phyloP scores from a whole-genome alignment of 2,797 vertebrate species.

The Myioborus miniatus region DNA sequence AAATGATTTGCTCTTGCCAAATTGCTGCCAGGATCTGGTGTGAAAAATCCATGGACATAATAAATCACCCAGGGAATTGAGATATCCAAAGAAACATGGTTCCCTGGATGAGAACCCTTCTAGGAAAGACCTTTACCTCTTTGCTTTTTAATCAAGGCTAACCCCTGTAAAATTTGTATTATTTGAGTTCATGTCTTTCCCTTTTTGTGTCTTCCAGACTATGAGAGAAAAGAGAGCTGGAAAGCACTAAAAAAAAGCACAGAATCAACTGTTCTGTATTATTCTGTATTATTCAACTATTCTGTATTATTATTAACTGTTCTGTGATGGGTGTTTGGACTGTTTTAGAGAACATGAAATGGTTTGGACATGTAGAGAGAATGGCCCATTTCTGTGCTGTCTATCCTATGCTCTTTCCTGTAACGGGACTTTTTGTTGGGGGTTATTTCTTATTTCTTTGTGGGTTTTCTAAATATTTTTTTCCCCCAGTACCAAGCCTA shows the following conservation, averaged over 20 bases:
- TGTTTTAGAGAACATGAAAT: not conserved
- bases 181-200: not conserved
- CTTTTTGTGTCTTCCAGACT: not conserved
- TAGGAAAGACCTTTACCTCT: not conserved
- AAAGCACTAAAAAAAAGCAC: not conserved
- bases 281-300: too few relatives aligned
- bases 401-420: not conserved
- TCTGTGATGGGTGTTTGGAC: not conserved
- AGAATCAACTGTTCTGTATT: not conserved
- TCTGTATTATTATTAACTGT: not conserved
- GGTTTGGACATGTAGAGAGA: not conserved
- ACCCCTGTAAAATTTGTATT: not conserved
- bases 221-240: not conserved
- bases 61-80: not conserved
- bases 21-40: accelerated
- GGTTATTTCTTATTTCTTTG: not conserved
- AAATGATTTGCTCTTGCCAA: not conserved
- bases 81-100: not conserved
- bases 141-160: not conserved
- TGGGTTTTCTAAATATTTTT: not conserved
- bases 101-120: not conserved
- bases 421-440: accelerated
- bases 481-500: not conserved
- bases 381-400: not conserved
- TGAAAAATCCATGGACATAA: not conserved